Conservation (phyloP, 2,888 invertebrate genomes). For the Parascotia fuliginaria region DNA sequence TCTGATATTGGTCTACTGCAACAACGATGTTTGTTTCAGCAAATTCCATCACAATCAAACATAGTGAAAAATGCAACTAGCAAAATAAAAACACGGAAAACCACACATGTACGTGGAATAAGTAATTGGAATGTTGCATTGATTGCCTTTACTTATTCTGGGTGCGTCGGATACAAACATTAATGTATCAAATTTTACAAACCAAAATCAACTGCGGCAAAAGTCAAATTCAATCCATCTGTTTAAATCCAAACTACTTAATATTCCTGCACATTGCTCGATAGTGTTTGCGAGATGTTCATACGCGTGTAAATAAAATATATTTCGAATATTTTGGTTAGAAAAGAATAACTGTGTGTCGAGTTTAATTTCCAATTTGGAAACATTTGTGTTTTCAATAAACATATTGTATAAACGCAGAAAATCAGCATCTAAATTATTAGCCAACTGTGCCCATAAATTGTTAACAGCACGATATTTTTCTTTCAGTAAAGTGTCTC, state of each 20-base stretch:
- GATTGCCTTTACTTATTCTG: too few species aligned
- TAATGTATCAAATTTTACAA: not conserved
- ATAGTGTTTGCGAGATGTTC: slow-evolving; percentile 62
- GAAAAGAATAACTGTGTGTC: too few species aligned
- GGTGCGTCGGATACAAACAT: too few species aligned
- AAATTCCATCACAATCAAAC: too few species aligned
- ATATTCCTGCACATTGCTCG: slow-evolving; percentile 66
- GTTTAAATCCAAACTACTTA: slow-evolving; percentile 74
- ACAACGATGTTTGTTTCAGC: too few species aligned
- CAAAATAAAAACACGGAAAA: too few species aligned
- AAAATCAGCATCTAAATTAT: slow-evolving; percentile 64
- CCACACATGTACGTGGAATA: too few species aligned
- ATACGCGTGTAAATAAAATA: slow-evolving; percentile 65
- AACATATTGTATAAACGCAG: slow-evolving; percentile 34
- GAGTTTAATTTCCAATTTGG: too few species aligned
- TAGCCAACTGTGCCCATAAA: slow-evolving; percentile 61
- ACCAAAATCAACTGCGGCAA: slow-evolving; percentile 42
- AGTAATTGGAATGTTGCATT: too few species aligned
- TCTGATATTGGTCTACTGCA: too few species aligned
- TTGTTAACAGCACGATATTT: slow-evolving; percentile 63
- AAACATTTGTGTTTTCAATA: too few species aligned
- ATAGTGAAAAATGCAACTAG: too few species aligned
- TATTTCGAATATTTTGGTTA: slow-evolving; percentile 46
- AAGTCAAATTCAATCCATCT: slow-evolving; percentile 78
- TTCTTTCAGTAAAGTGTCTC: slow-evolving; percentile 56